These are phyloP conservation scores for Hormiphora californensis DNA, from an alignment of 37 sponge, comb jelly and placozoan species.

Conservation along the genomic window DNA sequence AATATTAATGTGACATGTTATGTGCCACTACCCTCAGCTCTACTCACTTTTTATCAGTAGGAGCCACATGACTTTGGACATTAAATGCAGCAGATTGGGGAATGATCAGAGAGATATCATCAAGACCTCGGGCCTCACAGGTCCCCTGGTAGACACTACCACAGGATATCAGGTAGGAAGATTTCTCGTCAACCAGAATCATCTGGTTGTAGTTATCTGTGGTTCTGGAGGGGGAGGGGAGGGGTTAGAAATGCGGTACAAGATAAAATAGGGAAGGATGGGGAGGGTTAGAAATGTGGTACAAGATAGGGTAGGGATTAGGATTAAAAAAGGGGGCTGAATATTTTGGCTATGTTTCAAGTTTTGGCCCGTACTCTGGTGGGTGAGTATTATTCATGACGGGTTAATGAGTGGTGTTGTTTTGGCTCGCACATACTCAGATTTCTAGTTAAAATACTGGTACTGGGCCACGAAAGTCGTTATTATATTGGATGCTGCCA, in stretches of 20 bases:
- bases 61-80: background rate
- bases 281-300: background rate
- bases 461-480: no score
- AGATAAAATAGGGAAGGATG: background rate
- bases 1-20: no score
- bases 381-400: no score
- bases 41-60: background rate
- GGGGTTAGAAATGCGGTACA: background rate
- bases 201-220: slow-evolving; percentile 34
- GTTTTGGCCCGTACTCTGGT: background rate
- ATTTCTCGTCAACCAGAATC: background rate
- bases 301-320: background rate
- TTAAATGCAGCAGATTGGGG: background rate
- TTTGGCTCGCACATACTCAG: no score
- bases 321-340: background rate
- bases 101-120: background rate
- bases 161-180: background rate
- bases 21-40: background rate
- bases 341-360: background rate
- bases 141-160: slow-evolving; percentile 35
- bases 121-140: background rate
- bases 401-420: no score
- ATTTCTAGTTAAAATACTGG: no score
- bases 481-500: no score
- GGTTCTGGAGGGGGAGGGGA: background rate